Evolutionary conservation across 2,888 invertebrate genomes (phyloP), one percentile per base, ranked within the genome.

Genomic region (Unio delphinus): DNA sequence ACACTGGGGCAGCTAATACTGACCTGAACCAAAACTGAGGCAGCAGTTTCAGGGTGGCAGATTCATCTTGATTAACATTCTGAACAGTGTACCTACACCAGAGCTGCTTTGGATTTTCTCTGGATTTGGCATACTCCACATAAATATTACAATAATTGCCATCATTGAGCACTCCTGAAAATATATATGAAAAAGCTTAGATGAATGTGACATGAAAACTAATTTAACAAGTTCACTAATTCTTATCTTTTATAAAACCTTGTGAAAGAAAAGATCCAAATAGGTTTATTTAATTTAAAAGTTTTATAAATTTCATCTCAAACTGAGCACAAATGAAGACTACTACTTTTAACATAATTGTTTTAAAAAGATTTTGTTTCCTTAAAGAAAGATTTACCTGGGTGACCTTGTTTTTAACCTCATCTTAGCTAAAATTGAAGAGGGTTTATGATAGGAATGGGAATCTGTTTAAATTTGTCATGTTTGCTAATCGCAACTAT

Each of bases 1-100:
- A 20, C 88, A 76, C 65, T 86, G 85, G 6, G 88, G 89, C 26
- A 89, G 63, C n/a, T 11, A 45, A 45, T 11, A 45, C 65, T 65
- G 80, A 87, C 80, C 88, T 82, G 73, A 83, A 87, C 84, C 85
- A 88, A 20, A 88, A 76, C 65, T 86, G 85, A 8, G 88, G 89
- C 26, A 89, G 63, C n/a, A 89, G 70, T 57, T 84, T 82, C 3
- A 89, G 64, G 0, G 69, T 72, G 23, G 80, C 80, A 7, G 61
- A 61, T 5, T 78, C 65, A n/a, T 72, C 55, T 45, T 45, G 11
- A 17, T 84, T 80, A 54, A 80, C 73, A 76, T 89, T 89, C 55
- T 78, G 71, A 15, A 86, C 75, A 4, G 85, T 87, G 56, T 86
- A 82, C 26, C 80, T 74, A 66, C 86, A 85, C 17, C 86, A 75